phyloP scores from a whole-genome alignment of 2,113 vertebrate species.

The Tricholaema leucomelas region DNA sequence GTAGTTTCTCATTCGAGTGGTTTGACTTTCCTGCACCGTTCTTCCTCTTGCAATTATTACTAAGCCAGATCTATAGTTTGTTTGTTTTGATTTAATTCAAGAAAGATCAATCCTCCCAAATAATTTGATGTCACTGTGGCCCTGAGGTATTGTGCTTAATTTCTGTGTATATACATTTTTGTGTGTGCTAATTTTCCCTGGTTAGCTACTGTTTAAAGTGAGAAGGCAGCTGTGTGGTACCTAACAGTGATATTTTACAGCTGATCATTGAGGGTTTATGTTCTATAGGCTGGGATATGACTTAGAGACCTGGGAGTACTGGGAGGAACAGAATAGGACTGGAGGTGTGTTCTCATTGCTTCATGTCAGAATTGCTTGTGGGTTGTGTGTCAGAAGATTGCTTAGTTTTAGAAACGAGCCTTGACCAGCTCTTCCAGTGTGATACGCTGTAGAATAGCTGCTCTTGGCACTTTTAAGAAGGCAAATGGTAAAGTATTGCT shows the following conservation, averaged over 20 bases:
- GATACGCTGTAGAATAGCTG: not conserved
- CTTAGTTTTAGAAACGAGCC: not conserved
- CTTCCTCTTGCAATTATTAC: not conserved
- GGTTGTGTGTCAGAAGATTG: not conserved
- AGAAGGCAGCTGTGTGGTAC: not conserved
- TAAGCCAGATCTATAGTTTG: not conserved
- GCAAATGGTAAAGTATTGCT: not conserved
- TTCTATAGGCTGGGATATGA: not conserved
- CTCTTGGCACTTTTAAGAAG: not conserved
- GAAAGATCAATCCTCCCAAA: not conserved
- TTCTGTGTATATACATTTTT: not conserved
- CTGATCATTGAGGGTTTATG: not conserved
- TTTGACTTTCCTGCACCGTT: not conserved
- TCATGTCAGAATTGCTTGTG: accelerated
- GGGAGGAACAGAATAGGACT: not conserved
- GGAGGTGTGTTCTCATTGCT: not conserved
- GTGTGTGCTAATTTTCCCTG: not conserved
- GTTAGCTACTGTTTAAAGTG: not conserved
- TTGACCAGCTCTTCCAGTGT: not conserved
- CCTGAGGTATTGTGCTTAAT: not conserved
- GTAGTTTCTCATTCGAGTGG: not conserved
- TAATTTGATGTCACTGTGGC: not conserved
- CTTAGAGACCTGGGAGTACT: not conserved
- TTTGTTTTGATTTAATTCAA: not conserved
- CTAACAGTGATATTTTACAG: not conserved